These are phyloP conservation scores for Diachrysia chrysitis DNA, from an alignment of 2,888 invertebrate genomes.

Conservation along the genomic window DNA sequence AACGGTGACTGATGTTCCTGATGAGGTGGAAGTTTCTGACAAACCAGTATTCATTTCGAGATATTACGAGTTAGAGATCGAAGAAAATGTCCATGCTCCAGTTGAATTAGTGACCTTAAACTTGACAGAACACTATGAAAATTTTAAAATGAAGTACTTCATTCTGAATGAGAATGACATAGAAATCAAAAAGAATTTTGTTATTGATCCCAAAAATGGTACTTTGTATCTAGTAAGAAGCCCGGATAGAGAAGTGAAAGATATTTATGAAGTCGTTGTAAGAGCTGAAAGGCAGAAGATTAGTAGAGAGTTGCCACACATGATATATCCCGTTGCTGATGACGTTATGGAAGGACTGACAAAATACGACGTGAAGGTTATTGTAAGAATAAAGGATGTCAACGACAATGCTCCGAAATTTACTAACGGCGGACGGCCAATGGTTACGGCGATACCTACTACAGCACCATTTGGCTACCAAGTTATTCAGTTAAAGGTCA, in stretches of 20 bases:
- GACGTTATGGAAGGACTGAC: conserved; percentile 92
- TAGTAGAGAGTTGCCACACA: conserved; percentile 92
- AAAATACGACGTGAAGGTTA: conserved; percentile 94
- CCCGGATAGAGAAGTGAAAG: conserved; percentile 93
- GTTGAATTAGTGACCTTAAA: conserved; percentile 93
- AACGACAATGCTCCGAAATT: conserved; percentile 96
- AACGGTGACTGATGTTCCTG: conserved; percentile 91
- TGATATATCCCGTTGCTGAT: conserved; percentile 93
- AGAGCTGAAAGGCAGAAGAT: conserved; percentile 88
- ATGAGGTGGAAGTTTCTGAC: conserved; percentile 85
- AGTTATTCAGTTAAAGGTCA: conserved; percentile 92
- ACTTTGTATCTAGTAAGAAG: conserved; percentile 92
- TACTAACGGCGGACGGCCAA: conserved; percentile 92
- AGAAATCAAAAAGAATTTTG: conserved; percentile 90
- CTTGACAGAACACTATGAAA: conserved; percentile 91
- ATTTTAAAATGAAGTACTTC: conserved; percentile 91
- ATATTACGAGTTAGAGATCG: conserved; percentile 95
- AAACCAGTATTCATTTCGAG: conserved; percentile 90
- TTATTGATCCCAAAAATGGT: conserved; percentile 93
- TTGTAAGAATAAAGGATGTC: conserved; percentile 93
- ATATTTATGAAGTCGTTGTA: conserved; percentile 90
- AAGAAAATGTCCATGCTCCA: conserved; percentile 94
- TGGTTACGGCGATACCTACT: conserved; percentile 95
- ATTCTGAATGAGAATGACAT: conserved; percentile 90
- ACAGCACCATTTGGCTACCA: conserved; percentile 95